Evolutionary conservation across 2,888 invertebrate species (phyloP).

Genomic region (Argyresthia goedartella): DNA sequence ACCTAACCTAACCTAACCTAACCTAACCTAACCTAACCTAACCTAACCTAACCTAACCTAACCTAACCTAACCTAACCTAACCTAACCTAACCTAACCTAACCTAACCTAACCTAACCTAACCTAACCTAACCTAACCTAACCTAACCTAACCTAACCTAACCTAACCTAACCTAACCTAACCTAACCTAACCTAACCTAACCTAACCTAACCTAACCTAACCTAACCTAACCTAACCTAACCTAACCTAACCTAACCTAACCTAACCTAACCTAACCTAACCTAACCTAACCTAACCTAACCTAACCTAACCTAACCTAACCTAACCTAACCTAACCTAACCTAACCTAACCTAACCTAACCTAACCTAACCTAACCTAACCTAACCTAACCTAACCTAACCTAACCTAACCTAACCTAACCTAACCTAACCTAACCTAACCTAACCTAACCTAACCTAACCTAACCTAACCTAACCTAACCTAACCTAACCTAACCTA

Average conservation of each 20-base stretch:
- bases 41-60: constrained; percentile 7
- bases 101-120: constrained; percentile 7
- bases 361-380: constrained; percentile 6
- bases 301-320: constrained; percentile 7
- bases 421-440: not conserved
- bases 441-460: not conserved
- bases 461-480: constrained; percentile 1
- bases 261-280: constrained; percentile 7
- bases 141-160: constrained; percentile 7
- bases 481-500: constrained; percentile 1
- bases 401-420: constrained; percentile 2
- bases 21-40: constrained; percentile 7
- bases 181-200: constrained; percentile 5
- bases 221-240: constrained; percentile 7
- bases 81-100: constrained; percentile 8
- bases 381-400: constrained; percentile 5
- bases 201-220: constrained; percentile 7
- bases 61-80: constrained; percentile 6
- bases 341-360: constrained; percentile 8
- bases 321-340: constrained; percentile 7
- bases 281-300: constrained; percentile 7
- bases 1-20: constrained; percentile 7
- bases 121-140: constrained; percentile 5
- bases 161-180: constrained; percentile 7
- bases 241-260: constrained; percentile 7